Evolutionary conservation across 1,140 invertebrate species (phyloP).

Genomic region (Drosophila kurseongensis): DNA sequence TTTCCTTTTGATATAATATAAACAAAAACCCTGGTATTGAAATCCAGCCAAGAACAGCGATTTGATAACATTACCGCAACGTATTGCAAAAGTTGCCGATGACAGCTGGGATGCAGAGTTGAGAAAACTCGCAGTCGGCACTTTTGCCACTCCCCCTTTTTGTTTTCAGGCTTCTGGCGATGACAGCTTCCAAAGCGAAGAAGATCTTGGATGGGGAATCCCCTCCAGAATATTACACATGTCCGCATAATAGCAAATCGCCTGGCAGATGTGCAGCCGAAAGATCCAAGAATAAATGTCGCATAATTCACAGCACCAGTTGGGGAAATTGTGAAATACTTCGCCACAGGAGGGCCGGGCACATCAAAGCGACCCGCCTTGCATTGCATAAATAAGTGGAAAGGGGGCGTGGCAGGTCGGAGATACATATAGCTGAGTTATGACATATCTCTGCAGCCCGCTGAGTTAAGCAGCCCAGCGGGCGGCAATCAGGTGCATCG

Average conservation of each 20-base stretch:
- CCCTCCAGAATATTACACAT: constrained; percentile 30
- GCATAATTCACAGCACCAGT: constrained; percentile 52
- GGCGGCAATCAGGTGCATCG: constrained; percentile 34
- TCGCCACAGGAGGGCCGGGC: constrained; percentile 33
- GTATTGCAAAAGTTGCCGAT: constrained; percentile 22
- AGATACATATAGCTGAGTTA: constrained; percentile 22
- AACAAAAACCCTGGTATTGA: neutral
- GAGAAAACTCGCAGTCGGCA: neutral
- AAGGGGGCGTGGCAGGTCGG: constrained; percentile 6
- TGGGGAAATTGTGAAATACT: constrained; percentile 25
- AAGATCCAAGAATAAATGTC: constrained; percentile 50
- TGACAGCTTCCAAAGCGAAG: constrained; percentile 18
- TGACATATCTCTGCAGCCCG: constrained; percentile 18
- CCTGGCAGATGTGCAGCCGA: constrained; percentile 46
- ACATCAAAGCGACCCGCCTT: constrained; percentile 51
- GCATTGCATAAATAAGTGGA: constrained; percentile 54
- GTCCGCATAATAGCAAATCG: constrained; percentile 40
- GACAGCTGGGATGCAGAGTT: constrained; percentile 9
- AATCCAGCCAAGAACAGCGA: neutral
- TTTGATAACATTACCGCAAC: constrained; percentile 34
- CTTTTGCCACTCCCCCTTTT: constrained; percentile 6
- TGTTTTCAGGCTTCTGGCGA: neutral
- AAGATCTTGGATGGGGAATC: neutral
- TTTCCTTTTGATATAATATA: neutral
- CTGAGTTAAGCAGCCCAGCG: constrained; percentile 22